Base-by-base conservation (phyloP, 2,888 invertebrate genomes). In the Drosophila neotestacea region DNA sequence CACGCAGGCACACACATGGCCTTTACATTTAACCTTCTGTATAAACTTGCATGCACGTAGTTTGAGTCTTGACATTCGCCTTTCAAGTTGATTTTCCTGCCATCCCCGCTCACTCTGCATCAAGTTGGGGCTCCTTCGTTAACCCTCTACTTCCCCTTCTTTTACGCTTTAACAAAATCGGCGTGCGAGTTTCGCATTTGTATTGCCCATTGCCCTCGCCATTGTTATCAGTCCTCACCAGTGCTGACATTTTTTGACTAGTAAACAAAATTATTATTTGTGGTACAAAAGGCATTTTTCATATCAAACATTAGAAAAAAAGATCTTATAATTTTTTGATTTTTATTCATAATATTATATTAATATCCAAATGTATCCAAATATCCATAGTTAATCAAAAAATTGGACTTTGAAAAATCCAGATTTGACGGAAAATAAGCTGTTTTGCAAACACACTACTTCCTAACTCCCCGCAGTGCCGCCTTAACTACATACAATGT, bases 11-110 rank as follows among this genome's bases (percentile, higher is more conserved):
- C 27, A 42, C 16, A 34, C 32, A 59, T 38, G 61, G 38, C 63
- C 61, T 74, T 77, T 68, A 73, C 82, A 79, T 80, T 73, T 78
- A 83, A 78, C 78, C 80, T 82, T 81, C 73, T 70, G 44, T 10
- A 46, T 56, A 50, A 42, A 59, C 52, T 70, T 22, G 59, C 73
- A 70, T 77, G 78, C 64, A 67, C 42, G 47, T 69, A 42, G 50
- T 36, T 52, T 74, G 70, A 74, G 72, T 81, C 85, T 85, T 85
- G 85, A 84, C 86, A 88, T 88, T 85, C 86, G 79, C 77, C 81
- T 75, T 79, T 75, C 60, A 38, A 61, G 61, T 61, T 66, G 70
- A 52, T 65, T 62, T 63, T 46, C 62, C 48, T n/a, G 30, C 58
- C 42, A n/a, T 42, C 32, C 47, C 38, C 32, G 41, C 38, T 4